Conservation (phyloP, 2,113 vertebrate species). For the Anhinga rufa region DNA sequence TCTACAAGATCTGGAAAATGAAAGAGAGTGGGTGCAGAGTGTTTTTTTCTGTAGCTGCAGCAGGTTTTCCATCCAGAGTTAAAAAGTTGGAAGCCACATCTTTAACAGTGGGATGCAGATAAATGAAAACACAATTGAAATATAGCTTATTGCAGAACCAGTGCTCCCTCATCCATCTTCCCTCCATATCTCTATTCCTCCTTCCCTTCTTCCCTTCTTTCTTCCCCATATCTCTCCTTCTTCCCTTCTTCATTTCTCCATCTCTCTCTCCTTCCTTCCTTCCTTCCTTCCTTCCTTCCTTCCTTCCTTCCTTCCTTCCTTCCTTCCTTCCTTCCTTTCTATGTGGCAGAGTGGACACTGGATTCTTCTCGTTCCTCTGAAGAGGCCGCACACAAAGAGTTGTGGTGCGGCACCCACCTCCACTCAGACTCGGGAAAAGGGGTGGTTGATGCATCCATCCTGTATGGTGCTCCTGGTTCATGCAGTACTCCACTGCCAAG, state of each 20-base stretch:
- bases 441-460: neutral
- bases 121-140: neutral
- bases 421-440: rapidly evolving
- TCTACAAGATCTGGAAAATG: neutral
- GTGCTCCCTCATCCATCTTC: neutral
- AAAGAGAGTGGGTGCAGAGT: neutral
- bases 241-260: neutral
- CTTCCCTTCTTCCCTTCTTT: neutral
- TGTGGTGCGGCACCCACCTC: neutral
- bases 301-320: neutral
- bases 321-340: no score
- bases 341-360: neutral
- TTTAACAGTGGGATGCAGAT: neutral
- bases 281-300: neutral
- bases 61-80: neutral
- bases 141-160: neutral
- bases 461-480: neutral
- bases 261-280: neutral
- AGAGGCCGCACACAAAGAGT: neutral
- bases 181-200: neutral
- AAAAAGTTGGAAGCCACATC: neutral
- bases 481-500: neutral
- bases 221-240: neutral
- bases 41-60: neutral
- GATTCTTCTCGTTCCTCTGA: neutral